Percentiles rank a stretch among this genome's conserved stretches.
Conservation (phyloP, 53 echinoderm and acorn worm species). For the Paracentrotus lividus region DNA sequence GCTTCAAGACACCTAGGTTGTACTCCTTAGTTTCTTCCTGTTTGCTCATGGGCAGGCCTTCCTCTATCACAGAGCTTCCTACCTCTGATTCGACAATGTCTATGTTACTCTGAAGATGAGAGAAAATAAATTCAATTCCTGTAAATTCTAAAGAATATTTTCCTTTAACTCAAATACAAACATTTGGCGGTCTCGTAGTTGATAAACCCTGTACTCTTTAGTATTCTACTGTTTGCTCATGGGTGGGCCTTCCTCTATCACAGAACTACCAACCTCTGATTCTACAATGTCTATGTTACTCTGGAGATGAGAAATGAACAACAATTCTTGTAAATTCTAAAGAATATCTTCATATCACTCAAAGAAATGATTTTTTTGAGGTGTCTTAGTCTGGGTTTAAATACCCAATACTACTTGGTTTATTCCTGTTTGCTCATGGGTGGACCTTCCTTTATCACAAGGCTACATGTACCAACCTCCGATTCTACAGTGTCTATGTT, state of each 20-base stretch:
- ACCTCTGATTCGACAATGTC: slow-evolving; percentile 87
- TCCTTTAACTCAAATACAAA: too few species aligned
- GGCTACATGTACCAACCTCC: slow-evolving; percentile 78
- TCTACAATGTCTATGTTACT: slow-evolving; percentile 93
- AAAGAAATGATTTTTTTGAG: too few species aligned
- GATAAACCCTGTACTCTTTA: slow-evolving; percentile 94
- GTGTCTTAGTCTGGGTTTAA: too few species aligned
- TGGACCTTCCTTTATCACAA: slow-evolving; percentile 80
- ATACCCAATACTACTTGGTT: slow-evolving; percentile 91
- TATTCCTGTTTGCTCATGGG: slow-evolving; percentile 90
- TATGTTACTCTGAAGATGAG: slow-evolving; percentile 79
- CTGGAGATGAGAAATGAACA: slow-evolving; percentile 15
- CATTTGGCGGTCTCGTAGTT: too few species aligned
- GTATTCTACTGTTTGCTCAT: slow-evolving; percentile 91
- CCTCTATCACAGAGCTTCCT: slow-evolving; percentile 80
- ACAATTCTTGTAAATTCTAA: too few species aligned
- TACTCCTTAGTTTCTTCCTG: slow-evolving; percentile 95
- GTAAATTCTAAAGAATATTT: neutral
- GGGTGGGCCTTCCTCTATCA: slow-evolving; percentile 80
- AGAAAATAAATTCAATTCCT: too few species aligned
- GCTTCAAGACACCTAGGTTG: slow-evolving; percentile 94
- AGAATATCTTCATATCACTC: too few species aligned
- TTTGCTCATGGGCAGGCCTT: slow-evolving; percentile 84
- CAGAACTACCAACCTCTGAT: slow-evolving; percentile 79
- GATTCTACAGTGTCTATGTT: slow-evolving; percentile 91